Evolutionary conservation across 2,113 vertebrate species (phyloP), one percentile per base, ranked within the genome.

Genomic region (Osmerus eperlanus): DNA sequence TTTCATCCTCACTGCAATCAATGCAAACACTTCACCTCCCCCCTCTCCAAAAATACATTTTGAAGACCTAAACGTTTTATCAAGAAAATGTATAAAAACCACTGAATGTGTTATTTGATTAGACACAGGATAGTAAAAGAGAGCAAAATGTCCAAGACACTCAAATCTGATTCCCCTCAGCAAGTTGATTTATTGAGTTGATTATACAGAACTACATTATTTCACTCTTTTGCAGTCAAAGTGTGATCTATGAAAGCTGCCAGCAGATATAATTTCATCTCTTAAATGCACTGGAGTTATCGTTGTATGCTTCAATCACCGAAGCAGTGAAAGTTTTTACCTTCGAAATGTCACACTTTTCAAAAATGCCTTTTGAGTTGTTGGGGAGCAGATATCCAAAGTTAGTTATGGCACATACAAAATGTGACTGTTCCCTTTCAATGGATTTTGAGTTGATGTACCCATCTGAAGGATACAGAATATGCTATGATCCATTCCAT

Each of bases 1-100:
- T 90, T 89, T 88, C 85, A 85, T 84, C 82, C 79, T 78, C 81
- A 23, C 65, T 77, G 78, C 85, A 90, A 89, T 91, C 85, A 87
- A 87, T 88, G 84, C 78, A 84, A 89, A 88, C 81, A 81, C 78
- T 77, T 84, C 65, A 68, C 29, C 8, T 71, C 61, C 76, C 69
- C 68, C 74, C 72, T 74, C 80, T 83, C 68, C 78, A 65, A n/a
- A 52, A 64, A 74, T 60, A 75, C 61, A 83, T 71, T 73, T 82
- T 84, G 41, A 75, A 62, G 29, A 81, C 54, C 36, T 51, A 79
- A 83, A 78, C 73, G 73, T 83, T 89, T 80, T 71, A 74, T 68
- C 64, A 51, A 25, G 56, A 66, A 72, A 58, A 77, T 66, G 53
- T 74, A 63, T 62, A 64, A 70, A 75, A 66, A 64, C 75, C 65